Conservation (phyloP, 2,797 vertebrate genomes). For the Smutsia gigantea region DNA sequence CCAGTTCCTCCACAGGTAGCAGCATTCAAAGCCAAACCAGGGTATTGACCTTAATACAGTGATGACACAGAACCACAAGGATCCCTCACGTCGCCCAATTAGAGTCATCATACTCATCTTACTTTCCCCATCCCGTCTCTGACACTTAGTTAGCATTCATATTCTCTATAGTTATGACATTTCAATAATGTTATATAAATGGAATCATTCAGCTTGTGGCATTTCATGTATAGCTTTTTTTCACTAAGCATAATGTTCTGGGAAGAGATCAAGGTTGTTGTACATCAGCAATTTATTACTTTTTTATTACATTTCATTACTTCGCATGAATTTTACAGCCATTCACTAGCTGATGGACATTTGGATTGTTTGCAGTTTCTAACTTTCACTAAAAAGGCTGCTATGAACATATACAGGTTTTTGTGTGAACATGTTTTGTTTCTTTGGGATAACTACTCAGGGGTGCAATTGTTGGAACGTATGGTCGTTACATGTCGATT, state of each 20-base stretch:
- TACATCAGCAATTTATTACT: background rate
- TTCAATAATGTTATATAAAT: background rate
- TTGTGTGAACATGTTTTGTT: background rate
- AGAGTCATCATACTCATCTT: background rate
- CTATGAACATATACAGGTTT: background rate
- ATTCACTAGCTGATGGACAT: background rate
- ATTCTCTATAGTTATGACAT: background rate
- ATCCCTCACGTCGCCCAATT: background rate
- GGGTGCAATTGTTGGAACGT: background rate
- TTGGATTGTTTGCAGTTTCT: background rate
- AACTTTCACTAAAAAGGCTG: background rate
- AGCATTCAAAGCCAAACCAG: background rate
- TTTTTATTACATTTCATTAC: background rate
- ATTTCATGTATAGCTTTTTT: background rate
- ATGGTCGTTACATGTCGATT: background rate
- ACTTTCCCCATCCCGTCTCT: accelerated
- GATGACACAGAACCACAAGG: accelerated
- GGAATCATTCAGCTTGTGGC: background rate
- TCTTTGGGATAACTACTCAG: background rate
- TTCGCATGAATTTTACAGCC: background rate
- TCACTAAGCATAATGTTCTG: background rate
- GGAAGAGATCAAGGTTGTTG: background rate
- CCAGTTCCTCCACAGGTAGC: background rate
- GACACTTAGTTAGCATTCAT: background rate
- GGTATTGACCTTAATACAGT: background rate